Conservation (phyloP, 2,888 invertebrate species). For the Apotomis capreana region DNA sequence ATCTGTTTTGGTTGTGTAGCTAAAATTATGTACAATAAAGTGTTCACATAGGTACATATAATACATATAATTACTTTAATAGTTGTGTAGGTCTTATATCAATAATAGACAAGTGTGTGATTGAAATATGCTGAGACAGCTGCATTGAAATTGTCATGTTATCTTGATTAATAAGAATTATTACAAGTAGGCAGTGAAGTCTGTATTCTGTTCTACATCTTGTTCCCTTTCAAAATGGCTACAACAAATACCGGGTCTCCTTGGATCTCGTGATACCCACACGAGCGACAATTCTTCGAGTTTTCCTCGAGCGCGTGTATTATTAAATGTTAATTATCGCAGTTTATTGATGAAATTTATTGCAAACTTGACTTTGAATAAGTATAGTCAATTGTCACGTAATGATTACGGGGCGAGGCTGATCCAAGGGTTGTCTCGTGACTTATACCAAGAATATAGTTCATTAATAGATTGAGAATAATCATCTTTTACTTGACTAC, state of each 20-base stretch:
- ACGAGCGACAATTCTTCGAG: slow-evolving; percentile 21
- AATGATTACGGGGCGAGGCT: slow-evolving; percentile 27
- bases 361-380: slow-evolving; percentile 38
- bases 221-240: slow-evolving; percentile 14
- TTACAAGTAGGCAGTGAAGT: slow-evolving; percentile 14
- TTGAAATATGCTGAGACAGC: slow-evolving; percentile 6
- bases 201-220: slow-evolving; percentile 18
- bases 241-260: slow-evolving; percentile 29
- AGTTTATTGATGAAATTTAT: slow-evolving; percentile 28
- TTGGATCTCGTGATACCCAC: slow-evolving; percentile 31
- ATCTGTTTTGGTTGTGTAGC: not conserved
- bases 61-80: not conserved
- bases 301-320: slow-evolving; percentile 24
- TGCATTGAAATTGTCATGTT: not conserved
- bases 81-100: slow-evolving; percentile 1
- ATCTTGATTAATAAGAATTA: not conserved
- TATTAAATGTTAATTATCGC: slow-evolving; percentile 33
- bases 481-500: not conserved
- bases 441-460: not conserved
- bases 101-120: slow-evolving; percentile 11
- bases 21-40: not conserved
- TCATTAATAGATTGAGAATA: slow-evolving; percentile 6
- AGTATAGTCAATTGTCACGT: slow-evolving; percentile 23
- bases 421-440: slow-evolving; percentile 20
- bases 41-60: slow-evolving; percentile 7